phyloP scores from a whole-genome alignment of 2,888 invertebrate genomes.

The Priocnemis perturbator region DNA sequence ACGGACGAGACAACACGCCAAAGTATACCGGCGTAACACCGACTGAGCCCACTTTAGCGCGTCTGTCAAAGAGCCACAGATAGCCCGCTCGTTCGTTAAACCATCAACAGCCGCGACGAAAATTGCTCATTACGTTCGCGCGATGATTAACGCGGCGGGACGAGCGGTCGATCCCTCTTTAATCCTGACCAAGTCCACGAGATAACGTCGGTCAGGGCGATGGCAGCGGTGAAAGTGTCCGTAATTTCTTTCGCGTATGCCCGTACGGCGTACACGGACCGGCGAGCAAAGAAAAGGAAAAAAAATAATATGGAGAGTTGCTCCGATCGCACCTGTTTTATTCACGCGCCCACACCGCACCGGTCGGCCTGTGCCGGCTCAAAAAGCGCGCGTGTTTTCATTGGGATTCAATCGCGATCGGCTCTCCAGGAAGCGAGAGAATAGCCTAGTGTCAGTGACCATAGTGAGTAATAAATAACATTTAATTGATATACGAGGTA shows the following conservation, averaged over 20 bases:
- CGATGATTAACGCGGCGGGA: not conserved
- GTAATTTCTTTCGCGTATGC: constrained; percentile 7
- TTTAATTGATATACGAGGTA: constrained; percentile 2
- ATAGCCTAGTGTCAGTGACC: not conserved
- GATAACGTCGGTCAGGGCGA: not conserved
- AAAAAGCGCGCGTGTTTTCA: not conserved
- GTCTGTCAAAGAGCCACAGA: not conserved
- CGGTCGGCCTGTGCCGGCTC: not conserved
- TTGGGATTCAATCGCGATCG: not conserved
- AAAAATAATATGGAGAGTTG: not conserved
- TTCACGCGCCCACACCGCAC: not conserved
- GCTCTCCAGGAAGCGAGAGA: not conserved
- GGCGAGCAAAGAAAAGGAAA: not conserved
- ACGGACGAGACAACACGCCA: no score
- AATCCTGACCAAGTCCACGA: not conserved
- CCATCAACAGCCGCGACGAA: not conserved
- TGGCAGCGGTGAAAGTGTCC: constrained; percentile 4
- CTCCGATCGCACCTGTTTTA: not conserved
- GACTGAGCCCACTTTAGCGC: no score
- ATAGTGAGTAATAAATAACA: no score
- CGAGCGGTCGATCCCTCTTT: not conserved
- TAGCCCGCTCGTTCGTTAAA: not conserved
- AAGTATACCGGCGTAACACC: no score
- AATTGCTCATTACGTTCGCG: constrained; percentile 1
- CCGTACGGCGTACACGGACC: no score